Evolutionary conservation across 2,113 vertebrate genomes (phyloP), one percentile per base, ranked within the genome.

Genomic region (Penelope pileata): DNA sequence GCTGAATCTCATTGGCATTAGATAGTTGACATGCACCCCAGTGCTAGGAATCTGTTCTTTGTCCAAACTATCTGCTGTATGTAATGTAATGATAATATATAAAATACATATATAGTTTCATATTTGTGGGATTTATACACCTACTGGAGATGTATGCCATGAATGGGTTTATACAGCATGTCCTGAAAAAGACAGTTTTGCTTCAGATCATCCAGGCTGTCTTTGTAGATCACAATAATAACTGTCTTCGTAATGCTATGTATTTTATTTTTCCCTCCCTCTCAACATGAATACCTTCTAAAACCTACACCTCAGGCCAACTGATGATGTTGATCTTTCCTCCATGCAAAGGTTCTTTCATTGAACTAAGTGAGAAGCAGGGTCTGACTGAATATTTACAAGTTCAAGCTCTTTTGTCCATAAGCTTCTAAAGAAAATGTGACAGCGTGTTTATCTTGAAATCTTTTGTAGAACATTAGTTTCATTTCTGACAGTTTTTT

Each of bases 351-450:
- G 22, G 21, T 91, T 63, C 70, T 85, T 94, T 76, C 70, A 73
- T 29, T 58, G 53, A 91, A 92, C 60, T 67, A 83, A 81, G 40
- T 42, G 48, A 69, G 91, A 82, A 60, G 30, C 58, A 45, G 36
- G 62, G 40, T 84, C 83, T 84, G 29, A 76, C 53, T 45, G 66
- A 91, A 79, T 91, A 84, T 93, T 91, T 92, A 95, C 40, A 79
- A 76, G 40, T 76, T 48, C 30, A 83, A 80, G 67, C 22, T 86
- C 50, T 82, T 94, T 92, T 82, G 91, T 82, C 74, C 36, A 11
- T 70, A 69, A 89, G 56, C 27, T 62, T 89, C 89, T 82, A 58
- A 87, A 84, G 81, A 82, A 93, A 94, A 76, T 40, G 12, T 50
- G 83, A 76, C 36, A 76, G 40, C 17, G 24, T 36, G 27, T 88